Conservation (phyloP, 64 coral and sea anemone species). For the Actinia tenebrosa region DNA sequence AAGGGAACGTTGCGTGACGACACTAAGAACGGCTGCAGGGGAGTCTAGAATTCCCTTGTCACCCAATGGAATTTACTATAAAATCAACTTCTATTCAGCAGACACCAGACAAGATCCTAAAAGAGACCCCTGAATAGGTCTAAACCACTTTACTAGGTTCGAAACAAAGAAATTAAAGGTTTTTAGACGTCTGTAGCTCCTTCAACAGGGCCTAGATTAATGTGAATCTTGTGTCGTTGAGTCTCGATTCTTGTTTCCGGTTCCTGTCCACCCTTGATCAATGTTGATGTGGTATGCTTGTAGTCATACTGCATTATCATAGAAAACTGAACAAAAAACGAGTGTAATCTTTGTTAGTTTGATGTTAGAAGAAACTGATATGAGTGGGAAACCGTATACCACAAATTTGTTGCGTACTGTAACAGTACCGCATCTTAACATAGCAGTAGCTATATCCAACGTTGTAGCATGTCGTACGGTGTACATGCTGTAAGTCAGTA, state of each 20-base stretch:
- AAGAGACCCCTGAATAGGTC: background rate
- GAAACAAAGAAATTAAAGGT: background rate
- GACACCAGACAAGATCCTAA: background rate
- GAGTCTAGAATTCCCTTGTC: too few relatives aligned
- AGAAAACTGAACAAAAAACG: conserved; percentile 61
- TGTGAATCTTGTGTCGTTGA: conserved; percentile 65
- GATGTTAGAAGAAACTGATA: too few relatives aligned
- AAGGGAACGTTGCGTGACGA: too few relatives aligned
- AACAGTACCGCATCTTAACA: too few relatives aligned
- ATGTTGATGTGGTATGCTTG: conserved; percentile 71
- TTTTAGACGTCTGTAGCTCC: background rate
- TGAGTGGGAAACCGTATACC: too few relatives aligned
- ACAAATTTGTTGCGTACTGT: too few relatives aligned
- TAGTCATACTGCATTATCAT: conserved; percentile 91
- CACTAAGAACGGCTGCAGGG: too few relatives aligned
- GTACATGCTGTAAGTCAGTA: too few relatives aligned
- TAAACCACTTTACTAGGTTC: background rate
- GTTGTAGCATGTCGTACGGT: too few relatives aligned
- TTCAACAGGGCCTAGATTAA: conserved; percentile 66
- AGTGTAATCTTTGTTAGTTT: background rate
- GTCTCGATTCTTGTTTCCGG: conserved; percentile 65
- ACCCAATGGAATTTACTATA: too few relatives aligned
- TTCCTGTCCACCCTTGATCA: conserved; percentile 75
- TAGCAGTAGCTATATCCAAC: too few relatives aligned
- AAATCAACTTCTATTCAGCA: too few relatives aligned